Evolutionary conservation across 1,140 invertebrate genomes (phyloP).

Genomic region (Notospermus geniculatus): DNA sequence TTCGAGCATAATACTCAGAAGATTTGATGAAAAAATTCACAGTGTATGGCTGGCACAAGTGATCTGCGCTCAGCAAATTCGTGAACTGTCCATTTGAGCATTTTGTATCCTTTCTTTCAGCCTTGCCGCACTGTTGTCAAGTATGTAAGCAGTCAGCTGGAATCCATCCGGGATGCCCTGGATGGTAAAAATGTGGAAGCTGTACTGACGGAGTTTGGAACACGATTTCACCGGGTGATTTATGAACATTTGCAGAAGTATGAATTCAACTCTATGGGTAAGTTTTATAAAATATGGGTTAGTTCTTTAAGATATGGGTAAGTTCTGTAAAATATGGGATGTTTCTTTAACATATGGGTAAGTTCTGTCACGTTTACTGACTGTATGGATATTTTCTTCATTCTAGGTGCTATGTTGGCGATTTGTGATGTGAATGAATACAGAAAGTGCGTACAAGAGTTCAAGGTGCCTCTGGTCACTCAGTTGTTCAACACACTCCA

Average conservation of each 20-base stretch:
- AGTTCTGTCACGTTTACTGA: no score
- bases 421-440: conserved; percentile 98
- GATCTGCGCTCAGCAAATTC: no score
- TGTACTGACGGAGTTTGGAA: conserved; percentile 84
- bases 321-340: no score
- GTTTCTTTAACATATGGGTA: no score
- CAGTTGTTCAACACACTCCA: conserved; percentile 92
- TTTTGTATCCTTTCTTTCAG: conserved; percentile 58
- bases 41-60: no score
- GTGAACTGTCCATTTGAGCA: no score
- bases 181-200: conserved; percentile 92
- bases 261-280: conserved; percentile 91
- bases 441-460: conserved; percentile 73
- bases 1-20: no score
- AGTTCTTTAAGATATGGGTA: no score
- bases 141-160: conserved; percentile 75
- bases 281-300: conserved; percentile 10
- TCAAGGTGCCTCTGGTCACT: conserved; percentile 74
- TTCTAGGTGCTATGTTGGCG: conserved; percentile 86
- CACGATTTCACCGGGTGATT: conserved; percentile 87
- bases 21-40: no score
- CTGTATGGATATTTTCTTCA: conserved; percentile 1
- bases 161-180: conserved; percentile 77
- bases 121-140: conserved; percentile 85
- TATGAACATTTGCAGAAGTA: conserved; percentile 94